These are phyloP conservation scores for Onychomys leucogaster DNA, from an alignment of 2,797 vertebrate species.

Conservation along the genomic window DNA sequence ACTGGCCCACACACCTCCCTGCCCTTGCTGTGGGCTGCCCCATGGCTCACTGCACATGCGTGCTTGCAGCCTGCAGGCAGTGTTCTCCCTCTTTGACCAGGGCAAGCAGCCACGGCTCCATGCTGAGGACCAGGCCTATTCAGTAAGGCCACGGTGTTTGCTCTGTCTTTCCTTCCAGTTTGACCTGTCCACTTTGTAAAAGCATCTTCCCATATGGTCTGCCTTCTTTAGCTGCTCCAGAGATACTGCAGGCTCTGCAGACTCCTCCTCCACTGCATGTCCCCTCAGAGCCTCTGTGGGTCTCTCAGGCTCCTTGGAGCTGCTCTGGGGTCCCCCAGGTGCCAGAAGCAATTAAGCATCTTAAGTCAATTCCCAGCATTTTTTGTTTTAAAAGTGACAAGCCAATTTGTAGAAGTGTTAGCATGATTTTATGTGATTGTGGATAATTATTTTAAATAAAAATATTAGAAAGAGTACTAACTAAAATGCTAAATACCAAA, in stretches of 20 bases:
- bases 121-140: not conserved
- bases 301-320: not conserved
- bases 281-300: not conserved
- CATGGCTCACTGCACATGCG: not conserved
- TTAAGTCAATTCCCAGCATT: not conserved
- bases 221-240: not conserved
- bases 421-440: constrained; percentile 1
- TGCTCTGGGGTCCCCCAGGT: not conserved
- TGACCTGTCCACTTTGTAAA: not conserved
- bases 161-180: not conserved
- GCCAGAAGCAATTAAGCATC: not conserved
- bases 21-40: no score
- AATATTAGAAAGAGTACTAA: constrained; percentile 51
- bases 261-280: not conserved
- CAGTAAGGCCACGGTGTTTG: not conserved
- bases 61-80: not conserved
- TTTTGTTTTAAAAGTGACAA: not conserved
- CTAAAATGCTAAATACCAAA: constrained; percentile 49
- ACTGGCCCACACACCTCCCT: not conserved
- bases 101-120: not conserved
- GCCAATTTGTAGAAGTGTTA: constrained; percentile 3
- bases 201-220: not conserved
- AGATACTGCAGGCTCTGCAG: not conserved
- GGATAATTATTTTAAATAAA: constrained; percentile 47
- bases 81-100: not conserved